A percentile compares a stretch with the other conserved stretches of the same genome.
phyloP scores from a whole-genome alignment of 2,888 invertebrate species.

The Aphidoletes aphidimyza region DNA sequence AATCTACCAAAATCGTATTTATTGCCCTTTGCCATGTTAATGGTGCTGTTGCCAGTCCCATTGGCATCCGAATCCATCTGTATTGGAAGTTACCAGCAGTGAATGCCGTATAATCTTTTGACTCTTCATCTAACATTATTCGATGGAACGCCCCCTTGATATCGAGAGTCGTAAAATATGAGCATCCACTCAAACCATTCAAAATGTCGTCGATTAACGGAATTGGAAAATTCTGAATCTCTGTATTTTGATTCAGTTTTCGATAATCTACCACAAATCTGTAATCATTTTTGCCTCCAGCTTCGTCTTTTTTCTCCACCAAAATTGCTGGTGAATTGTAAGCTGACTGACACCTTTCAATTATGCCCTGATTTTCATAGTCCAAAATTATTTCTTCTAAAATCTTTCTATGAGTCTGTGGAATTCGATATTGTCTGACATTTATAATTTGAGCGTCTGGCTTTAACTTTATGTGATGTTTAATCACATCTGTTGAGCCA shows the following conservation, averaged over 20 bases:
- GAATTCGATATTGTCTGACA: too few species aligned
- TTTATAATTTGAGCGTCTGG: too few species aligned
- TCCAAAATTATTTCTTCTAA: too few species aligned
- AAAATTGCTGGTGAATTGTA: background rate
- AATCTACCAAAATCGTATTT: too few species aligned
- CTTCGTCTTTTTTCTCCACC: background rate
- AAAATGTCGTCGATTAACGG: constrained; percentile 25
- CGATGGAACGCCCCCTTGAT: background rate
- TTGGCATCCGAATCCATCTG: background rate
- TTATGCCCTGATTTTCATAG: too few species aligned
- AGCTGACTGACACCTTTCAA: background rate
- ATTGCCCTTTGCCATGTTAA: too few species aligned
- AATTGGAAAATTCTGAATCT: constrained; percentile 17
- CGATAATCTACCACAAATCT: constrained; percentile 27
- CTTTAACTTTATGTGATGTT: too few species aligned
- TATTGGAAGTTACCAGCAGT: too few species aligned
- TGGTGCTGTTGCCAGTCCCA: too few species aligned
- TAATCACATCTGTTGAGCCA: too few species aligned
- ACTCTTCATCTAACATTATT: background rate
- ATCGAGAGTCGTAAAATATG: constrained; percentile 9
- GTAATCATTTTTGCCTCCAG: background rate
- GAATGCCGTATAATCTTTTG: background rate
- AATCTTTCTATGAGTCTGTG: too few species aligned
- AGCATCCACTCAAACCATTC: constrained; percentile 6
- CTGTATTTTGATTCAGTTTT: background rate